Conservation (phyloP, 1,140 invertebrate genomes). For the Rhagoletis zephyria region DNA sequence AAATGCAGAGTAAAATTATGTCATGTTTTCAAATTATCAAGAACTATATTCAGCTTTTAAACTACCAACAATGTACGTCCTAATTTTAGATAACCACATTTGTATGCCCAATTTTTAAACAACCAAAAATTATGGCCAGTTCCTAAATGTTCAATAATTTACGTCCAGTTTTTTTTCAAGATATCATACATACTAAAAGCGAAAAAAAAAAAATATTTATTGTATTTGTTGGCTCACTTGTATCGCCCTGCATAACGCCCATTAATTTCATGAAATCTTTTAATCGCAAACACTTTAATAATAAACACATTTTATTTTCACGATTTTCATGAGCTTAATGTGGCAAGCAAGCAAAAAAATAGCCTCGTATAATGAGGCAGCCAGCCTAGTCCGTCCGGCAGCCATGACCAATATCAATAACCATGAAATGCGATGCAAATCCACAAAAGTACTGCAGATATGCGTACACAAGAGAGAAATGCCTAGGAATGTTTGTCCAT, state of each 20-base stretch:
- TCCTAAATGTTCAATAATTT: too few species aligned
- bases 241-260: neutral
- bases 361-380: neutral
- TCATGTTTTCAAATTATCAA: too few species aligned
- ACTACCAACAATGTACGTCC: too few species aligned
- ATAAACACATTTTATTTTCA: conserved; percentile 3
- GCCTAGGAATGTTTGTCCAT: neutral
- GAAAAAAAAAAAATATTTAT: neutral
- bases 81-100: too few species aligned
- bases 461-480: neutral
- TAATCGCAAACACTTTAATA: conserved; percentile 17
- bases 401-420: neutral
- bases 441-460: neutral
- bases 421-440: conserved; percentile 32
- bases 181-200: neutral
- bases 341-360: neutral
- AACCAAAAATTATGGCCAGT: too few species aligned
- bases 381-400: neutral
- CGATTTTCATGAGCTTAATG: conserved; percentile 12
- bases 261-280: conserved; percentile 17
- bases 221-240: too few species aligned
- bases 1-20: too few species aligned
- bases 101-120: too few species aligned
- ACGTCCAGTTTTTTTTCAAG: too few species aligned
- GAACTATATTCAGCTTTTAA: too few species aligned